These are phyloP conservation scores for Bufo gargarizans DNA, from an alignment of 2,113 vertebrate species.

Conservation along the genomic window DNA sequence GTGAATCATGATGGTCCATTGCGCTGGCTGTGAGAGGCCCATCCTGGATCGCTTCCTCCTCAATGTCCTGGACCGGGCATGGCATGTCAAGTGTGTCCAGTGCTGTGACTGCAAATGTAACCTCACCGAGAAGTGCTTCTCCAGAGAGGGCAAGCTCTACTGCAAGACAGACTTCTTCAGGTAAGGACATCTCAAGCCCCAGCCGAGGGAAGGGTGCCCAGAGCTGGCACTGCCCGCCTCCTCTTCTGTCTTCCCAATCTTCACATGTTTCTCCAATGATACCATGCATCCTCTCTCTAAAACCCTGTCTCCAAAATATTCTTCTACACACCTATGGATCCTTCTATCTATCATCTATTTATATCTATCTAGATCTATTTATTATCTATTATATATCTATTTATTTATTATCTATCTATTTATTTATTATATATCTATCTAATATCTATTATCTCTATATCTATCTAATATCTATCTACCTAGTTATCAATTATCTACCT, in stretches of 20 bases:
- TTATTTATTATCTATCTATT: too few species aligned
- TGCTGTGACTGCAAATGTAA: constrained; percentile 95
- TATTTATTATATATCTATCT: too few species aligned
- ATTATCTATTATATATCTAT: too few species aligned
- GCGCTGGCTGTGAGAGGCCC: constrained; percentile 95
- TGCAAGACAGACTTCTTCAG: constrained; percentile 98
- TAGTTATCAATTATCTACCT: too few species aligned
- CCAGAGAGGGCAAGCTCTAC: constrained; percentile 95
- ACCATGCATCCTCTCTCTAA: background rate
- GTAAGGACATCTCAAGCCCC: constrained; percentile 72
- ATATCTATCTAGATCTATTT: too few species aligned
- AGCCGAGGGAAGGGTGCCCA: background rate
- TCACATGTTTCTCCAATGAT: too few species aligned
- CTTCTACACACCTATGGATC: too few species aligned
- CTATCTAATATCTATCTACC: too few species aligned
- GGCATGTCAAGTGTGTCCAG: constrained; percentile 96
- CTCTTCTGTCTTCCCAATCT: background rate
- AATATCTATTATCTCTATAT: too few species aligned
- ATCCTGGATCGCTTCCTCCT: constrained; percentile 93
- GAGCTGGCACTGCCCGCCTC: background rate
- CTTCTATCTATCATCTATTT: too few species aligned
- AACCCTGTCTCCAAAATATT: too few species aligned
- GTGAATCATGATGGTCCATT: constrained; percentile 92
- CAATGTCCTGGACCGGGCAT: constrained; percentile 94
- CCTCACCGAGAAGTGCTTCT: constrained; percentile 96